Evolutionary conservation across 2,113 vertebrate species (phyloP).

Genomic region (Potamarius usumacintae): DNA sequence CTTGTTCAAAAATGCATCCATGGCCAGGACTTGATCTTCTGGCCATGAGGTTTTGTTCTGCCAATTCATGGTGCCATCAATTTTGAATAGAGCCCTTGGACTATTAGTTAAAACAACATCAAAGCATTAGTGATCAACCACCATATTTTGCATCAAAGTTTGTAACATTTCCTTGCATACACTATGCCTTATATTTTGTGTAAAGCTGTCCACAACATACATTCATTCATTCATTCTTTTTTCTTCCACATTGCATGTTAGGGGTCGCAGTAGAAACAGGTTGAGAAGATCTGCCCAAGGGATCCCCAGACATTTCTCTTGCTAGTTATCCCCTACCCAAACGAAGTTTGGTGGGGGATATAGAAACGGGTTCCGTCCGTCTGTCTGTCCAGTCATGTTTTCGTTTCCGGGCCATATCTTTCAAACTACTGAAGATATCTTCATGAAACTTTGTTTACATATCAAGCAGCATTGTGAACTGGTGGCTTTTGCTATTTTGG

Average conservation of each 20-base stretch:
- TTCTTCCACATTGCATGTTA: not conserved
- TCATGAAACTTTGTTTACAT: too few species aligned
- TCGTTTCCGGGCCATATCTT: too few species aligned
- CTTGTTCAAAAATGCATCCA: not conserved
- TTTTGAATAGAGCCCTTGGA: not conserved
- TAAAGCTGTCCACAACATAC: not conserved
- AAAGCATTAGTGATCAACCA: not conserved
- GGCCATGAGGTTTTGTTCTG: not conserved
- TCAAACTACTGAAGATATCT: too few species aligned
- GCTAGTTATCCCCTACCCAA: too few species aligned
- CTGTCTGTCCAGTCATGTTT: too few species aligned
- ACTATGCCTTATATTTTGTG: not conserved
- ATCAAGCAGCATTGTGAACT: too few species aligned
- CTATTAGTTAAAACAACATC: not conserved
- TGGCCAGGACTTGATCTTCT: not conserved
- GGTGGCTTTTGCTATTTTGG: too few species aligned
- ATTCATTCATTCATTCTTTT: not conserved
- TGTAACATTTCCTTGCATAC: not conserved
- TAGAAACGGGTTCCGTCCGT: too few species aligned
- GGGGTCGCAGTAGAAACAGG: not conserved
- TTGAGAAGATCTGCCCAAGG: not conserved
- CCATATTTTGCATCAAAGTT: not conserved
- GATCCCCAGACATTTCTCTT: not conserved
- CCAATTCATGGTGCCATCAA: not conserved
- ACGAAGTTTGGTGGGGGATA: too few species aligned